Conservation (phyloP, 2,797 vertebrate genomes). For the Melanotaenia parkinsoni region DNA sequence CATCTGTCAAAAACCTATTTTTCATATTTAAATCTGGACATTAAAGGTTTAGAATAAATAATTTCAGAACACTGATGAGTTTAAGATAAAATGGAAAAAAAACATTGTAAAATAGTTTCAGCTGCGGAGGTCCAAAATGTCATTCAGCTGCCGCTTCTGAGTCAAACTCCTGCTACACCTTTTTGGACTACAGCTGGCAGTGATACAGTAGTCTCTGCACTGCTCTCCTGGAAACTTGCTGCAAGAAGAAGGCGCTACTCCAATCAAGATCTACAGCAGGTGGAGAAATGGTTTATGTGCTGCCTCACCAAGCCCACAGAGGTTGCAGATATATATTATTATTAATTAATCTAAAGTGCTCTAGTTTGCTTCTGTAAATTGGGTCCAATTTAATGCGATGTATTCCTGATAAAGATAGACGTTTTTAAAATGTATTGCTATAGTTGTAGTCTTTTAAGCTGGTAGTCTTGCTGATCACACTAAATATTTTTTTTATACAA, state of each 20-base stretch:
- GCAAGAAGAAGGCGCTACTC: conserved; percentile 94
- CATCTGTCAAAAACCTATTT: neutral
- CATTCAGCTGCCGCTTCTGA: neutral
- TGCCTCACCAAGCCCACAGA: conserved; percentile 93
- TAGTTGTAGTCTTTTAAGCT: no score
- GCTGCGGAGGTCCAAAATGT: neutral
- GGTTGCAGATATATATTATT: conserved; percentile 82
- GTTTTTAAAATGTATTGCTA: no score
- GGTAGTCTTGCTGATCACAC: no score
- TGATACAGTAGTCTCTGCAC: neutral
- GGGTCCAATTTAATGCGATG: no score
- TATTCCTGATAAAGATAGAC: no score
- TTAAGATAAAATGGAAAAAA: neutral
- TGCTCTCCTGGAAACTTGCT: conserved; percentile 94
- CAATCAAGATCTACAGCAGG: conserved; percentile 94
- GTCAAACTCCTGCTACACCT: neutral
- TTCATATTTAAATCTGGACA: neutral
- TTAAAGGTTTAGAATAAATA: neutral
- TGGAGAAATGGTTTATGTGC: conserved; percentile 93
- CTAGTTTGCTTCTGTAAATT: no score
- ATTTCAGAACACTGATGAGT: neutral
- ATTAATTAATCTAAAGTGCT: no score
- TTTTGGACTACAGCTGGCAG: neutral
- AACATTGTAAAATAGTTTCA: neutral
- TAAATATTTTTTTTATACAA: no score